Conservation (phyloP, 2,888 invertebrate genomes). For the Charanyca ferruginea region DNA sequence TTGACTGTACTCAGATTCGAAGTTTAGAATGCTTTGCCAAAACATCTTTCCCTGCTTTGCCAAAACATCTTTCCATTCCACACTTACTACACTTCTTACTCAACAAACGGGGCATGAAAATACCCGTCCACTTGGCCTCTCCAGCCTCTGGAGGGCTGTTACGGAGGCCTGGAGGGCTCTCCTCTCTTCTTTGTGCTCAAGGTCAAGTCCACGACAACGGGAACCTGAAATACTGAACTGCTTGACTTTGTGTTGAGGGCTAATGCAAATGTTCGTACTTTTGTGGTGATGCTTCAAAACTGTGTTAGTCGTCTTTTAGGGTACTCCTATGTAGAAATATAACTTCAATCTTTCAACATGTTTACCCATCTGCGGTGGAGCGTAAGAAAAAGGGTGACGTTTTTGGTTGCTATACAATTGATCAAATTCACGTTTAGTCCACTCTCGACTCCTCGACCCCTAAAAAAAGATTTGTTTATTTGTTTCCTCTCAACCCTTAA, state of each 20-base stretch:
- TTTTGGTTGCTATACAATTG: too few relatives aligned
- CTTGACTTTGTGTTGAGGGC: conserved; percentile 18
- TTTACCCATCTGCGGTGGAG: too few relatives aligned
- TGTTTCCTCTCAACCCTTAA: too few relatives aligned
- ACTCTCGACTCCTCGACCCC: too few relatives aligned
- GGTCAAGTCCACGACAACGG: conserved; percentile 44
- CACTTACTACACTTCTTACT: background rate
- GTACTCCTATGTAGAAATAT: background rate
- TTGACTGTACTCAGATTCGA: too few relatives aligned
- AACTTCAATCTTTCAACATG: too few relatives aligned
- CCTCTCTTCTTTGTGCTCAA: conserved; percentile 43
- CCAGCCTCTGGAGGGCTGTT: conserved; percentile 40
- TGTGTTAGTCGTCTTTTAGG: background rate
- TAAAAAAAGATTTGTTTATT: too few relatives aligned
- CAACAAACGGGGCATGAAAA: conserved; percentile 54
- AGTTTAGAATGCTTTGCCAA: too few relatives aligned
- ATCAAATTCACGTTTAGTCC: too few relatives aligned
- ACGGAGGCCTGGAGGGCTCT: conserved; percentile 39
- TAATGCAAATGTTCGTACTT: conserved; percentile 42
- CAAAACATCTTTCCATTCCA: conserved; percentile 2
- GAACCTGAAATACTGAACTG: conserved; percentile 16
- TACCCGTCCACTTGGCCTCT: conserved; percentile 27
- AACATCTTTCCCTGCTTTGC: too few relatives aligned
- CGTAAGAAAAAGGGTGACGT: too few relatives aligned
- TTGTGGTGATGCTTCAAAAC: conserved; percentile 1